These are phyloP conservation scores for Enteromius trimaculatus DNA, from an alignment of 2,797 vertebrate species.

Conservation along the genomic window DNA sequence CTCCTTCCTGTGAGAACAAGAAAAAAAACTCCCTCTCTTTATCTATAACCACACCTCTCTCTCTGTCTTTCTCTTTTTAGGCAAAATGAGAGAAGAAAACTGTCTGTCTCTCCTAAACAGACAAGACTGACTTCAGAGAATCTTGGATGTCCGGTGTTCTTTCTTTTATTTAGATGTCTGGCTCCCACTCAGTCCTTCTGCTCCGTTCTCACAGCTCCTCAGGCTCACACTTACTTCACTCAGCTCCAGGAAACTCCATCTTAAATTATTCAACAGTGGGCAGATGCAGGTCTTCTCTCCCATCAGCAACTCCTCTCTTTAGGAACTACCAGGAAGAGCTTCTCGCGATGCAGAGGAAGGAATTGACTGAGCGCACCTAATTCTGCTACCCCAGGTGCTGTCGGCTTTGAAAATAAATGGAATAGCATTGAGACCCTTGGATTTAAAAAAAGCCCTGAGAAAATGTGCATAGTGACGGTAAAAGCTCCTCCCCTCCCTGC, in stretches of 20 bases:
- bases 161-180: conserved; percentile 29
- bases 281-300: conserved; percentile 64
- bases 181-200: conserved; percentile 46
- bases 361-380: conserved; percentile 50
- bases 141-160: conserved; percentile 73
- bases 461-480: conserved; percentile 50
- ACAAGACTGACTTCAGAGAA: conserved; percentile 56
- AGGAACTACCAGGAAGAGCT: conserved; percentile 6
- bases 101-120: conserved; percentile 44
- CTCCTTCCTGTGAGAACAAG: conserved; percentile 62
- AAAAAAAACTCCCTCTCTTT: conserved; percentile 41
- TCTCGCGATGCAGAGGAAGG: conserved; percentile 57
- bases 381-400: conserved; percentile 32
- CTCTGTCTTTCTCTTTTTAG: conserved; percentile 35
- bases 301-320: conserved; percentile 56
- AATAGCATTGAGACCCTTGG: conserved; percentile 43
- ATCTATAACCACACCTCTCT: conserved; percentile 34
- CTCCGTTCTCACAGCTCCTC: not conserved
- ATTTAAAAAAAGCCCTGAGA: conserved; percentile 43
- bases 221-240: conserved; percentile 74
- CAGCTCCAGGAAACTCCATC: conserved; percentile 80
- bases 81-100: conserved; percentile 22
- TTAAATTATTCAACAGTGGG: conserved; percentile 85
- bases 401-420: conserved; percentile 52
- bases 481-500: conserved; percentile 78